Evolutionary conservation across 1,140 invertebrate species (phyloP), one percentile per base, ranked within the genome.

Genomic region (Bombus waltoni): DNA sequence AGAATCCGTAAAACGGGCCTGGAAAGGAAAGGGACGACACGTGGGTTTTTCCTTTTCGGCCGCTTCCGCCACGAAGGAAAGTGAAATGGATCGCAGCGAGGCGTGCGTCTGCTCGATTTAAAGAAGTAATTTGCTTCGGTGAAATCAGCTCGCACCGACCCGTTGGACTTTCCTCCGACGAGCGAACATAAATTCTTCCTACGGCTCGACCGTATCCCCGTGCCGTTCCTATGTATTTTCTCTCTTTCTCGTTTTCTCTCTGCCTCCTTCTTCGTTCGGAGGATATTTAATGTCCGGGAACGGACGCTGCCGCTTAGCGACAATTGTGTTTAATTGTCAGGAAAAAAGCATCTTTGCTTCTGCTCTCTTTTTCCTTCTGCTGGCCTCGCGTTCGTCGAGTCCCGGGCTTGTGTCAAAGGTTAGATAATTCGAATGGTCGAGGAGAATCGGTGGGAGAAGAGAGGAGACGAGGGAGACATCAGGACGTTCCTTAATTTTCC

Each of bases 281-380:
- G 77, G 83, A 85, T 81, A 85, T 73, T 85, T 85, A 85, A 85
- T 66, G 83, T 65, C 77, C 83, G 66, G 66, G 68, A 85, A 72
- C 76, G 83, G 77, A 40, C 62, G n/a, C 65, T 53, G 65, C 47
- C 82, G 83, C 68, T 85, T 85, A 85, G 77, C 83, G 83, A 85
- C 83, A 85, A 85, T 85, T 85, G 83, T 32, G 83, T 85, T 85
- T 85, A 85, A 85, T 85, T 85, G 77, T 40, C 83, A 35, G 77
- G 83, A 85, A 85, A 85, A 84, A 85, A 77, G 66, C 53, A 47
- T 9, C 32, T 47, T 44, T 6, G 28, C 28, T 22, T 32, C n/a
- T 32, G 5, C 32, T 10, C n/a, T 11, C 6, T 11, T 32, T 75
- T 47, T 38, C 35, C 44, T 71, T 35, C 18, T n/a, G 40, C 70